These are phyloP conservation scores for Sthenelais limicola DNA, from an alignment of 2,888 invertebrate genomes.

Conservation along the genomic window DNA sequence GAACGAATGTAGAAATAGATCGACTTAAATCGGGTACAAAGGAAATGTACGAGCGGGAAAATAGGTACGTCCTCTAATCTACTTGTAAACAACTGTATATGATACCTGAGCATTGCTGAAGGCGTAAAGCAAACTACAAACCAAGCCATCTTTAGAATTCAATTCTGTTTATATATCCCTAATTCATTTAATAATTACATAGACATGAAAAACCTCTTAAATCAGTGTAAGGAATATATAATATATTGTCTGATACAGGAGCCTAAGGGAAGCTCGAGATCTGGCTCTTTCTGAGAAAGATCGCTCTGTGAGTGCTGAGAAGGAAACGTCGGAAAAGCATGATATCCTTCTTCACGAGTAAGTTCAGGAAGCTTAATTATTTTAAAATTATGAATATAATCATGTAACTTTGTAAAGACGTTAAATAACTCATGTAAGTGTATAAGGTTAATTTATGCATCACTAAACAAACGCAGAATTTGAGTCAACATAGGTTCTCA, in stretches of 20 bases:
- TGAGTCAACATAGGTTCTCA: too few relatives aligned
- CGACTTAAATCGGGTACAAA: conserved; percentile 66
- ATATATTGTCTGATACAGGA: conserved; percentile 52
- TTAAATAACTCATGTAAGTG: too few relatives aligned
- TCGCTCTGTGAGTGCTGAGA: conserved; percentile 60
- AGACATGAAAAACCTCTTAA: not conserved
- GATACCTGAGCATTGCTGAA: too few relatives aligned
- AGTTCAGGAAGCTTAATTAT: too few relatives aligned
- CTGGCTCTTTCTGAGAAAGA: conserved; percentile 69
- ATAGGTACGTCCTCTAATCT: conserved; percentile 57
- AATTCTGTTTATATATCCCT: too few relatives aligned
- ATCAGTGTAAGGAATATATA: not conserved
- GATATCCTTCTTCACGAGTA: conserved; percentile 69
- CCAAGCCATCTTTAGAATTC: too few relatives aligned
- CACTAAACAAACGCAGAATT: too few relatives aligned
- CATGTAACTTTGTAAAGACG: too few relatives aligned
- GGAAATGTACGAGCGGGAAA: conserved; percentile 72
- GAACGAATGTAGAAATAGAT: conserved; percentile 70
- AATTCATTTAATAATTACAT: too few relatives aligned
- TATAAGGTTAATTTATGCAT: too few relatives aligned
- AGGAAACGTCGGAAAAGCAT: conserved; percentile 66
- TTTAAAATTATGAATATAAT: too few relatives aligned
- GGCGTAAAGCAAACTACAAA: too few relatives aligned
- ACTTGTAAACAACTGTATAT: not conserved
- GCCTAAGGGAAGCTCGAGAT: conserved; percentile 69